A percentile compares a stretch with the other conserved stretches of the same genome.
phyloP scores from a whole-genome alignment of 2,113 vertebrate species.

The Lycaon pictus region DNA sequence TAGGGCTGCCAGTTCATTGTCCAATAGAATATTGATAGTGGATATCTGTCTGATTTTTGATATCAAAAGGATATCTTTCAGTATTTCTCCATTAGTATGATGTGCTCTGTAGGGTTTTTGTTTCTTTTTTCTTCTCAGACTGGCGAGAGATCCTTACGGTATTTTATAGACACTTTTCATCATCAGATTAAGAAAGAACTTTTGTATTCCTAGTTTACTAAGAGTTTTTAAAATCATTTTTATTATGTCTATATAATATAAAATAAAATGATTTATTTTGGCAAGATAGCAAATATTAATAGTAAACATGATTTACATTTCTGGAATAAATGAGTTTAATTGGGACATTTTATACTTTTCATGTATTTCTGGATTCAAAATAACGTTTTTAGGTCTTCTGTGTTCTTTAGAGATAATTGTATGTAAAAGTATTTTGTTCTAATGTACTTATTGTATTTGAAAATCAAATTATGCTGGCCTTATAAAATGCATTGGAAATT shows the following conservation, averaged over 20 bases:
- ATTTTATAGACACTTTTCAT: neutral
- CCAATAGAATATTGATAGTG: neutral
- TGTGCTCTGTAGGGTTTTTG: neutral
- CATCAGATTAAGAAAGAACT: neutral
- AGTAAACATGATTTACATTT: neutral
- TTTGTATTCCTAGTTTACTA: neutral
- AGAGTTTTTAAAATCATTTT: neutral
- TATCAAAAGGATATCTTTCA: neutral
- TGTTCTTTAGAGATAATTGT: neutral
- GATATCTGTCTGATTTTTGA: neutral
- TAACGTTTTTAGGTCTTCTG: neutral
- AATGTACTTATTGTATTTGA: neutral
- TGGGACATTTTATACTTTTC: neutral
- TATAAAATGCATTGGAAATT: neutral
- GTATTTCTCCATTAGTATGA: neutral
- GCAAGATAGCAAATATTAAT: neutral
- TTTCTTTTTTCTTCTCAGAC: neutral
- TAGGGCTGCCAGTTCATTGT: neutral
- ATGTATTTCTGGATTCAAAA: neutral
- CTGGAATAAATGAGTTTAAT: constrained; percentile 18
- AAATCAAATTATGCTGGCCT: neutral
- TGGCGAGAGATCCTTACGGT: neutral
- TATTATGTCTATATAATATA: neutral
- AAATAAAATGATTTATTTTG: neutral
- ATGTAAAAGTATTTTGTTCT: neutral